These are phyloP conservation scores for Selenia dentaria DNA, from an alignment of 2,888 invertebrate genomes.

Conservation along the genomic window DNA sequence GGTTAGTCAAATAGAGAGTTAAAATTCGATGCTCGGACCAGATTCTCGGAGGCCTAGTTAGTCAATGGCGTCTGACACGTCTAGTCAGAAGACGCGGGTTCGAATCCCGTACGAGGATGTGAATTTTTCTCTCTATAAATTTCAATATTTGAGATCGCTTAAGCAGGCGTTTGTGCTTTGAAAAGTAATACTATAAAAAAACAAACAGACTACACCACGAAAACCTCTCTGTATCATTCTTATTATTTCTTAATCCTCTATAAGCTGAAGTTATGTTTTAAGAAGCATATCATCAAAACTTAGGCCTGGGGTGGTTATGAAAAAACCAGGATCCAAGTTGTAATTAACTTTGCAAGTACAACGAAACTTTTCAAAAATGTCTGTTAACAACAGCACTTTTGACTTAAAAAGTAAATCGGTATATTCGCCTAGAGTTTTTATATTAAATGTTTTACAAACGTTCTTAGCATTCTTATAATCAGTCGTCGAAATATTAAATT, in stretches of 20 bases:
- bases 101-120: too few relatives aligned
- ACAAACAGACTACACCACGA: conserved; percentile 11
- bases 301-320: conserved; percentile 3
- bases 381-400: conserved; percentile 3
- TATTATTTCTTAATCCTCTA: conserved; percentile 10
- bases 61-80: too few relatives aligned
- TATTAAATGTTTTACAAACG: conserved; percentile 4
- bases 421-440: conserved; percentile 7
- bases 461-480: neutral
- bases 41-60: too few relatives aligned
- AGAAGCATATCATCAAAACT: conserved; percentile 17
- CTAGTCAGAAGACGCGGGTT: too few relatives aligned
- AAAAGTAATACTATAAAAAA: too few relatives aligned
- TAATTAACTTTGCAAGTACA: too few relatives aligned
- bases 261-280: neutral
- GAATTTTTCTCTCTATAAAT: too few relatives aligned
- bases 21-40: too few relatives aligned
- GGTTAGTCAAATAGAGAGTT: too few relatives aligned
- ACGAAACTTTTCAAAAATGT: conserved; percentile 12
- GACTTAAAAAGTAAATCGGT: conserved; percentile 16
- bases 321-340: conserved; percentile 12
- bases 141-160: too few relatives aligned
- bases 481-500: too few relatives aligned
- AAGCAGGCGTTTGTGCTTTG: too few relatives aligned
- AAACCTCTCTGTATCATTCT: conserved; percentile 4